A percentile compares a stretch with the other conserved stretches of the same genome.
These are phyloP conservation scores for Zophobas morio DNA, from an alignment of 1,140 invertebrate genomes.

Conservation along the genomic window DNA sequence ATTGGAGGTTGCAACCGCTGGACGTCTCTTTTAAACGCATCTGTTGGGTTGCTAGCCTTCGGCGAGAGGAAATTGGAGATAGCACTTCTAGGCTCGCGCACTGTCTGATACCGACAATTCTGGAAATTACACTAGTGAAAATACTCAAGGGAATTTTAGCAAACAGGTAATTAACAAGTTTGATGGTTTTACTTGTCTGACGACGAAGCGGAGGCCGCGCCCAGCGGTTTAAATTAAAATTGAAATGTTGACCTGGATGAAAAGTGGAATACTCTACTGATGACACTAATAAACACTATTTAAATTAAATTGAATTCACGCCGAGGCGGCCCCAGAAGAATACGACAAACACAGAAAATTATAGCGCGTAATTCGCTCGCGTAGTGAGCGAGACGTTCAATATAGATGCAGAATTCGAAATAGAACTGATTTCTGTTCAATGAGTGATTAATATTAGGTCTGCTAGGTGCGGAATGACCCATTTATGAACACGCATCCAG, in stretches of 20 bases:
- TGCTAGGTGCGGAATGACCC: conserved; percentile 37
- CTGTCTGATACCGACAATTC: conserved; percentile 67
- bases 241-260: conserved; percentile 63
- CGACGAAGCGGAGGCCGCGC: conserved; percentile 45
- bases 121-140: conserved; percentile 66
- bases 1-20: conserved; percentile 2
- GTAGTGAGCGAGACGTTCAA: no score
- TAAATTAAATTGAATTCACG: no score
- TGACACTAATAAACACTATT: no score
- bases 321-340: no score
- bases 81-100: conserved; percentile 53
- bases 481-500: conserved; percentile 47
- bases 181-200: conserved; percentile 66
- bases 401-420: no score
- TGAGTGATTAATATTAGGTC: not conserved
- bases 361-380: no score
- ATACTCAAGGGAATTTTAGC: conserved; percentile 66
- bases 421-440: not conserved
- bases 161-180: conserved; percentile 68
- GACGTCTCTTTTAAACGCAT: conserved; percentile 5
- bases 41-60: conserved; percentile 37
- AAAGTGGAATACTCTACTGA: conserved; percentile 2
- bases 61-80: conserved; percentile 64
- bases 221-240: conserved; percentile 62
- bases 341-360: no score